Percentiles rank a stretch among this genome's conserved stretches.
phyloP scores from a whole-genome alignment of 2,113 vertebrate species.

The Eupsittula cactorum region DNA sequence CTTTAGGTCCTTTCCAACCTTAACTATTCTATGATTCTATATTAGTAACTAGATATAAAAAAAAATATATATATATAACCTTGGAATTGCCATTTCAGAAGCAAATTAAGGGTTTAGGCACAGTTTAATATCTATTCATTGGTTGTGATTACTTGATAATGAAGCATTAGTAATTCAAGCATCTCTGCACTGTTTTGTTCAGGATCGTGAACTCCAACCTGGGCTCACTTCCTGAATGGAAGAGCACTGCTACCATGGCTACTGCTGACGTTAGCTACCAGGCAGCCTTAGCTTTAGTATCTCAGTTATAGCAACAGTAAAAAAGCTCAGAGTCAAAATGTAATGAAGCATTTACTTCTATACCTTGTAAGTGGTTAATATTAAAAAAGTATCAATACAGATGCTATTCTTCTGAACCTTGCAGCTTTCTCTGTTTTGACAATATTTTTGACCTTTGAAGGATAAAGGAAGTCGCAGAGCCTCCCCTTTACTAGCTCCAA shows the following conservation, averaged over 20 bases:
- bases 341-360: background rate
- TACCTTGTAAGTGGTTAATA: background rate
- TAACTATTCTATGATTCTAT: no score
- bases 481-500: background rate
- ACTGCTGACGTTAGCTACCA: background rate
- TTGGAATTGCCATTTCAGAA: background rate
- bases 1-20: no score
- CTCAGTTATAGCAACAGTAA: background rate
- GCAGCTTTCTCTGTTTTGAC: background rate
- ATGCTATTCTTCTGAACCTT: background rate
- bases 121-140: background rate
- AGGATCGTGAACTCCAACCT: background rate
- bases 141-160: background rate
- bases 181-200: background rate
- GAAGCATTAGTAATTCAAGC: background rate
- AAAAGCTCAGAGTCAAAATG: background rate
- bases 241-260: background rate
- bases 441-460: background rate
- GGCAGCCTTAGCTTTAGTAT: background rate
- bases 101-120: background rate
- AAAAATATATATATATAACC: background rate
- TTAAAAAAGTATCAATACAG: background rate
- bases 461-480: background rate
- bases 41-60: background rate
- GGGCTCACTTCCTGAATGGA: background rate